phyloP scores from a whole-genome alignment of 2,797 vertebrate genomes.

The Gastrophryne carolinensis region DNA sequence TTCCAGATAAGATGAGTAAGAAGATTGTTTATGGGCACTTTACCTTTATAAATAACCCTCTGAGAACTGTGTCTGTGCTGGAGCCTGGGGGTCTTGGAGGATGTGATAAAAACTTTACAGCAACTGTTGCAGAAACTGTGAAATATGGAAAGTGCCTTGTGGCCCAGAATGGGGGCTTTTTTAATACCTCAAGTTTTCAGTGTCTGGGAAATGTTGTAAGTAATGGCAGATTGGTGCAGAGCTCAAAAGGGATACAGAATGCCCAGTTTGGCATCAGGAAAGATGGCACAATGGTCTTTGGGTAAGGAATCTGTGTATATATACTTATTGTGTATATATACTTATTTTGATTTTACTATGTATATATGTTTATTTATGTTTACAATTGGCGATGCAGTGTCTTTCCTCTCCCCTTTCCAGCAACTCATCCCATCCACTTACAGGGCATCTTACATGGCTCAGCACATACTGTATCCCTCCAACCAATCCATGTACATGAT shows the following conservation, averaged over 20 bases:
- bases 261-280: constrained; percentile 93
- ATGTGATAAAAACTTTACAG: constrained; percentile 63
- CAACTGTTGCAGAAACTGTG: constrained; percentile 75
- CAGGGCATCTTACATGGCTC: no score
- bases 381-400: background rate
- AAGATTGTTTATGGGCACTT: constrained; percentile 75
- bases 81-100: constrained; percentile 81
- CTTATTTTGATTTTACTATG: background rate
- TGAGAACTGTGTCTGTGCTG: constrained; percentile 80
- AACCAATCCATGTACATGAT: no score
- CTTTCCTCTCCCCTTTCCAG: background rate
- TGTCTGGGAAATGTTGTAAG: constrained; percentile 91
- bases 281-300: constrained; percentile 89
- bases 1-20: constrained; percentile 3
- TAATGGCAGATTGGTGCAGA: constrained; percentile 70
- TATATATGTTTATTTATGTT: background rate
- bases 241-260: constrained; percentile 82
- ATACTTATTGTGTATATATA: no score
- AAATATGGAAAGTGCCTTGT: constrained; percentile 71
- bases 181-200: constrained; percentile 56
- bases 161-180: constrained; percentile 91
- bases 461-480: no score
- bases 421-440: no score
- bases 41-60: constrained; percentile 75
- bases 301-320: constrained; percentile 74